Conservation (phyloP, 2,113 vertebrate species). For the Hepsetus odoe region DNA sequence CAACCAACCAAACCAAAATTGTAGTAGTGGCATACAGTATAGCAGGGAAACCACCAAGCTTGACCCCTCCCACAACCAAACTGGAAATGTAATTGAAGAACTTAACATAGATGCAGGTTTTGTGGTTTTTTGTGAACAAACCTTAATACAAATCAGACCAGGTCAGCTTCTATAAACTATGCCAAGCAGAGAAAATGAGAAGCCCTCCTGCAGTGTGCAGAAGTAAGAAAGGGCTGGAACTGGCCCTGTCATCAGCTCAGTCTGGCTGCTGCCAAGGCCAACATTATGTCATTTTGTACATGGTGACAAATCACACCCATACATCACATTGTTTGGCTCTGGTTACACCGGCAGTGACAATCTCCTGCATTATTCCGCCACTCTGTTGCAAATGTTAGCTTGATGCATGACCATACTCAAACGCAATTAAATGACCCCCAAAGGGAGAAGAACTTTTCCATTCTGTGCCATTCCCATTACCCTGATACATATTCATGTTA, state of each 20-base stretch:
- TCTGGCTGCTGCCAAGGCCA: conserved; percentile 47
- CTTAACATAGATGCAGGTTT: not conserved
- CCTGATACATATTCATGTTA: not conserved
- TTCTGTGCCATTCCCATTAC: not conserved
- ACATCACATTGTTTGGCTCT: conserved; percentile 21
- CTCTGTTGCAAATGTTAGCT: not conserved
- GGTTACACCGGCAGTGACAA: conserved; percentile 36
- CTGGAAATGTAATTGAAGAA: not conserved
- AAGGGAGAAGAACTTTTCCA: not conserved
- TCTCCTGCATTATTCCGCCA: not conserved
- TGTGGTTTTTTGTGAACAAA: not conserved
- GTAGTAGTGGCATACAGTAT: too few relatives aligned
- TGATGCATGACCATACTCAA: conserved; percentile 18
- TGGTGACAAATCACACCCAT: conserved; percentile 18
- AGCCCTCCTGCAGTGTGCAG: not conserved
- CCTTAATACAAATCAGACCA: not conserved
- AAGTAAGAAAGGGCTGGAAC: conserved; percentile 30
- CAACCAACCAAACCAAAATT: too few relatives aligned
- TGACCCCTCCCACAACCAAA: not conserved
- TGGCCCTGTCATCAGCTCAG: conserved; percentile 34
- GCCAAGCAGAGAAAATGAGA: not conserved
- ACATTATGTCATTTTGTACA: conserved; percentile 49
- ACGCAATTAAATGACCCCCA: not conserved
- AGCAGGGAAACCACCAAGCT: not conserved
- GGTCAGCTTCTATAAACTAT: conserved; percentile 14